phyloP scores from a whole-genome alignment of 2,888 invertebrate genomes.

The Syrista parreyssii region DNA sequence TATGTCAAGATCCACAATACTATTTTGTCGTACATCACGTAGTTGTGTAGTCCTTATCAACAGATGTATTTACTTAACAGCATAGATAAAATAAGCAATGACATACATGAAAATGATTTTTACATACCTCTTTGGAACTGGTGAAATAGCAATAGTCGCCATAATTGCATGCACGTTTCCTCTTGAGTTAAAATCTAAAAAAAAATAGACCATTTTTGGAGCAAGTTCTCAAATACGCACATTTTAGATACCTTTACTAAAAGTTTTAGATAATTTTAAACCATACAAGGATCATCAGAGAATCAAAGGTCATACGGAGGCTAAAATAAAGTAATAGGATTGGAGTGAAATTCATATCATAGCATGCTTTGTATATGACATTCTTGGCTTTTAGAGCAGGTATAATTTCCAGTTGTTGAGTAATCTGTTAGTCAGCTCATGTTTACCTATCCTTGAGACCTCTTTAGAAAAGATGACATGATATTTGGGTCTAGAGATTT shows the following conservation, averaged over 20 bases:
- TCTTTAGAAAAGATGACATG: background rate
- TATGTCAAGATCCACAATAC: conserved; percentile 81
- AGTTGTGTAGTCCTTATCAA: conserved; percentile 15
- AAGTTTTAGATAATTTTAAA: too few species aligned
- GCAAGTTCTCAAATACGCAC: background rate
- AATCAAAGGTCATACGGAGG: too few species aligned
- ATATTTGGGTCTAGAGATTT: background rate
- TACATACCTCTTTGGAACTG: conserved; percentile 3
- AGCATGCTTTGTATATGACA: too few species aligned
- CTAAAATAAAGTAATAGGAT: too few species aligned
- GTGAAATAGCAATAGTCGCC: conserved; percentile 7
- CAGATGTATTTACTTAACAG: background rate
- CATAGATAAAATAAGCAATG: background rate
- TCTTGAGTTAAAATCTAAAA: background rate
- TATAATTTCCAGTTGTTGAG: too few species aligned
- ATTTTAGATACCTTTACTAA: too few species aligned
- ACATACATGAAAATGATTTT: background rate
- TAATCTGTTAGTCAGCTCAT: too few species aligned
- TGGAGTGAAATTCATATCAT: too few species aligned
- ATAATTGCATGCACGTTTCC: conserved; percentile 3
- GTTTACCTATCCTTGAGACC: background rate
- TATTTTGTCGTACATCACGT: conserved; percentile 69
- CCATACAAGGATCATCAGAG: too few species aligned
- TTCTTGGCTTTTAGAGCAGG: too few species aligned
- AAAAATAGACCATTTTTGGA: background rate